Base-by-base conservation (phyloP, 2,888 invertebrate genomes). In the Calameuta idolon region DNA sequence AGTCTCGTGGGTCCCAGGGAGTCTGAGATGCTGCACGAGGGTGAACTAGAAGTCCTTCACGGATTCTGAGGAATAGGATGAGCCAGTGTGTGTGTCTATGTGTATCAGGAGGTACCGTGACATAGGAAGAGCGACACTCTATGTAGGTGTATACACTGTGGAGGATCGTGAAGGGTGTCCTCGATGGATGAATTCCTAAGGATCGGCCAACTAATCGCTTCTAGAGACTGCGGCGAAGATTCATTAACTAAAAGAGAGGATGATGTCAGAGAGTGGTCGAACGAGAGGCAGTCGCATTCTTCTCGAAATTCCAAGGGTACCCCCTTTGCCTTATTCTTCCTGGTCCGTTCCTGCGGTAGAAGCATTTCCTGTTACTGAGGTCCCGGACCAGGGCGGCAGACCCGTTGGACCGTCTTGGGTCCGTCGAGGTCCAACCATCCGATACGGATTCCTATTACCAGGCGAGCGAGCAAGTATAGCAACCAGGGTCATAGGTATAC, bases 211-310 rank as follows among this genome's bases (percentile, higher is more conserved):
- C 76, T 77, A 75, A 31, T 34, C 34, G 15, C 79, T 74, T 75
- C 77, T 34, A 71, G 69, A 71, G 69, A 35, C 71, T 75, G 76
- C 76, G 30, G 34, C 34, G 76, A 74, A 74, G 34, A 79, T 80
- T 85, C 88, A 88, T 88, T 88, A 85, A 88, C 84, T 83, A 85
- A 88, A 87, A 82, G 84, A 84, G 84, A 83, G 55, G 80, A 84
- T 88, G 88, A 88, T 85, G 88, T 87, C 87, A 87, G 85, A 75
- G 77, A 80, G 74, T 77, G 80, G 81, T 84, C 82, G 77, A 77
- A 76, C 75, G 77, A 76, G 69, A 79, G 81, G 81, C 85, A 87
- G 87, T 85, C 86, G 85, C 87, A 88, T 88, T 88, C 88, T 84
- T 88, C 77, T 80, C 55, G 78, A 84, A 76, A 87, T 88, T 87